Base-by-base conservation (phyloP, 2,888 invertebrate genomes). In the Phyllotreta striolata region DNA sequence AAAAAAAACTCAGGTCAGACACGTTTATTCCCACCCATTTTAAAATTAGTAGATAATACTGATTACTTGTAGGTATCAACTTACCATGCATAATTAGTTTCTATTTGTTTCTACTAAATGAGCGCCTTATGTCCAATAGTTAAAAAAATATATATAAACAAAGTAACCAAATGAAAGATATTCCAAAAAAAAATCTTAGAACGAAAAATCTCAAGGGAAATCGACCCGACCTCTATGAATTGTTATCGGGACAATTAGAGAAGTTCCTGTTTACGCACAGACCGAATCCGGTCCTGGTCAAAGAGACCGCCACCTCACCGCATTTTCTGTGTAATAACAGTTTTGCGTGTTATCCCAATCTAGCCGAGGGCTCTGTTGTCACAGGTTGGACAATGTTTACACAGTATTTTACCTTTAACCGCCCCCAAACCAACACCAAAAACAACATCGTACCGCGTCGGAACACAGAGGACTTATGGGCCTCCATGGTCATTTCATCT, bases 261-360 rank as follows among this genome's bases (percentile, higher is more conserved):
- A 14, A 62, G 51, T 62, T 55, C 59, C 54, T 52, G 47, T 63
- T 58, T 54, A 47, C 34, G 24, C 24, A 41, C 13, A 47, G 54
- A 39, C 41, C 57, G 41, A 39, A 40, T 34, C 63, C 67, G 62
- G 63, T 43, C 40, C 64, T 58, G 63, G 63, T 51, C 55, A 52
- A 64, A 65, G 58, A 62, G 57, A 64, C 63, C 13, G 13, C 9
- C 9, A 9, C 38, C 39, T 9, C 13, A 10, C 49, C 66, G 66
- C 68, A 63, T 66, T 66, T 69, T 68, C 65, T 70, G 67, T 71
- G 68, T 76, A 77, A 77, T 77, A 77, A 77, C 76, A 75, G 70
- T 76, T 76, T 77, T 72, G 76, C 77, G 74, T 76, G 76, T 70
- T 73, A 73, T 72, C 72, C 73, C 72, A 73, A 76, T 74, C 72